phyloP scores from a whole-genome alignment of 2,888 invertebrate genomes.

The Eilema sororculum region DNA sequence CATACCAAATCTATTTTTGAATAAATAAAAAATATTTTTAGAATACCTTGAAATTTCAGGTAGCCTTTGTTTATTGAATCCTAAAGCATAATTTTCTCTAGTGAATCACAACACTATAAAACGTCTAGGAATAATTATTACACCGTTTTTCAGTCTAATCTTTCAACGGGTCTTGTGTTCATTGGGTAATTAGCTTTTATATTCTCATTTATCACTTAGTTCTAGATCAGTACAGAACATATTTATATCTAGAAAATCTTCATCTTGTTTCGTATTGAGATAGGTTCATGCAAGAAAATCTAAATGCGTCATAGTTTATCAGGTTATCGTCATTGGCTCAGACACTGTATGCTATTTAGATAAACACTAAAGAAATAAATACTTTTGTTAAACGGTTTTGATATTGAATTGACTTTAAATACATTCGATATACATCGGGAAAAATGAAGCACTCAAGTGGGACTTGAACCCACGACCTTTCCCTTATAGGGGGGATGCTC shows the following conservation, averaged over 20 bases:
- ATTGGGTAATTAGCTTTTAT: slow-evolving; percentile 28
- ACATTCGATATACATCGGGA: too few species aligned
- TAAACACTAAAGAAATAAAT: slow-evolving; percentile 5
- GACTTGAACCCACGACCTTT: too few species aligned
- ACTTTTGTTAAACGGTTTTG: neutral
- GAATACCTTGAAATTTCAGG: slow-evolving; percentile 29
- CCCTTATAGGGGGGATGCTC: too few species aligned
- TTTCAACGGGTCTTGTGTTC: slow-evolving; percentile 31
- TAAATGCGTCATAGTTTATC: slow-evolving; percentile 8
- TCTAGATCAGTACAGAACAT: slow-evolving; percentile 17
- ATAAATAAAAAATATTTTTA: slow-evolving; percentile 36
- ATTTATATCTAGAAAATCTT: slow-evolving; percentile 9
- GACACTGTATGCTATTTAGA: neutral
- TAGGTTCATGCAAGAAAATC: slow-evolving; percentile 11
- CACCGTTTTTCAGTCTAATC: slow-evolving; percentile 33
- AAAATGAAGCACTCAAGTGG: too few species aligned
- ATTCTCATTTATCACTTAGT: slow-evolving; percentile 34
- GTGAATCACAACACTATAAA: slow-evolving; percentile 27
- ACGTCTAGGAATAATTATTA: slow-evolving; percentile 35
- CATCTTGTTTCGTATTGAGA: slow-evolving; percentile 11
- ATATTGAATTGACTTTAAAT: neutral
- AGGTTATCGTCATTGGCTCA: slow-evolving; percentile 8
- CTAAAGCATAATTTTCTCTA: neutral
- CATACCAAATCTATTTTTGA: slow-evolving; percentile 28
- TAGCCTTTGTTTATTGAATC: slow-evolving; percentile 37